Percentiles rank a stretch among this genome's conserved stretches.
Conservation (phyloP, 2,888 invertebrate genomes). For the Epirrhoe tristata region DNA sequence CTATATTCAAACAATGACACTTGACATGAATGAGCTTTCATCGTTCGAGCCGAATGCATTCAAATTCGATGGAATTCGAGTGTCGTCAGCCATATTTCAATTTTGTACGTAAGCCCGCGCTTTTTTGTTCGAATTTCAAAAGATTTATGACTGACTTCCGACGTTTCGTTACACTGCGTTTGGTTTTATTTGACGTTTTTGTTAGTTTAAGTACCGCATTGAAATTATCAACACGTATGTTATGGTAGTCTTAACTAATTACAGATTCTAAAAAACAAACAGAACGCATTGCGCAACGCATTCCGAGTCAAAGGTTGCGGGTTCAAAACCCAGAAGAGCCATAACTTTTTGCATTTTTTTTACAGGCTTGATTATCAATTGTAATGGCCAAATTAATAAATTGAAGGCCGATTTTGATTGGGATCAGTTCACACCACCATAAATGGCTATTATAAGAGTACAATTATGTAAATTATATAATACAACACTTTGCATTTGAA, state of each 20-base stretch:
- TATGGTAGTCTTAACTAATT: slow-evolving; percentile 40
- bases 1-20: slow-evolving; percentile 44
- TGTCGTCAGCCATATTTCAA: slow-evolving; percentile 48
- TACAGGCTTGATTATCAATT: neutral
- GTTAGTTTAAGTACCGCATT: slow-evolving; percentile 44
- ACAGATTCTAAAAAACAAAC: neutral
- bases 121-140: slow-evolving; percentile 60
- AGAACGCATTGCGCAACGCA: neutral
- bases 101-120: slow-evolving; percentile 51
- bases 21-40: slow-evolving; percentile 44
- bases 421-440: slow-evolving; percentile 9
- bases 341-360: neutral
- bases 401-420: neutral
- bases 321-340: neutral
- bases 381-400: neutral
- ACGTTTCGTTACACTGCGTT: slow-evolving; percentile 50
- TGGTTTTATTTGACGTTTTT: slow-evolving; percentile 47
- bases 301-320: neutral
- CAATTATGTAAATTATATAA: slow-evolving; percentile 48
- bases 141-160: slow-evolving; percentile 69
- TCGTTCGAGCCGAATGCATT: slow-evolving; percentile 45
- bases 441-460: slow-evolving; percentile 19
- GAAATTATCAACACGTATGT: slow-evolving; percentile 48
- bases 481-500: slow-evolving; percentile 57
- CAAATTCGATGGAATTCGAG: slow-evolving; percentile 45